Percentiles rank a stretch among this genome's conserved stretches.
phyloP scores from a whole-genome alignment of 2,113 vertebrate species.

The Neolamprologus sp. region DNA sequence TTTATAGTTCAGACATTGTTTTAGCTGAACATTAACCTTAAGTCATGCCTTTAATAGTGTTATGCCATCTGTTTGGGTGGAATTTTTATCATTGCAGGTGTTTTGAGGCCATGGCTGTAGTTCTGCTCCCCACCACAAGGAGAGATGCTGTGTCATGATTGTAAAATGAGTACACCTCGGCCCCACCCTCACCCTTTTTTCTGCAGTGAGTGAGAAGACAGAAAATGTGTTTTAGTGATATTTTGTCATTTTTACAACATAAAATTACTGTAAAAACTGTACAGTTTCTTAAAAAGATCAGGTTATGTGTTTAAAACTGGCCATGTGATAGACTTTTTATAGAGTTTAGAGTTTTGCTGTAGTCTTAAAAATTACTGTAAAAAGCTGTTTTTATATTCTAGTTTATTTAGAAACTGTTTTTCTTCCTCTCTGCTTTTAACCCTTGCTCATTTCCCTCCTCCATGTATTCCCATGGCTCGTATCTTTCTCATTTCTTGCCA shows the following conservation, averaged over 20 bases:
- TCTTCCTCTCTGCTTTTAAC: background rate
- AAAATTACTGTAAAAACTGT: background rate
- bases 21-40: background rate
- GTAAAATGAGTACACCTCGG: conserved; percentile 20
- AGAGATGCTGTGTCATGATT: conserved; percentile 50
- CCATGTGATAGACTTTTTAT: background rate
- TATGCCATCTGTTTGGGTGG: background rate
- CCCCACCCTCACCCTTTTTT: background rate
- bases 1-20: background rate
- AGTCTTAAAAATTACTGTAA: background rate
- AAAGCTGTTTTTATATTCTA: background rate
- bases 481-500: background rate
- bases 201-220: background rate
- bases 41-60: background rate
- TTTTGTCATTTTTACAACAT: background rate
- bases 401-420: background rate
- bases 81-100: background rate
- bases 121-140: conserved; percentile 27
- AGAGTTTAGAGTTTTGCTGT: background rate
- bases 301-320: background rate
- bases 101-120: conserved; percentile 25
- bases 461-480: background rate
- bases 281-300: background rate
- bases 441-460: background rate
- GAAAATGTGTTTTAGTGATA: background rate